phyloP scores from a whole-genome alignment of 2,113 vertebrate species.

The Hemichromis elongatus region DNA sequence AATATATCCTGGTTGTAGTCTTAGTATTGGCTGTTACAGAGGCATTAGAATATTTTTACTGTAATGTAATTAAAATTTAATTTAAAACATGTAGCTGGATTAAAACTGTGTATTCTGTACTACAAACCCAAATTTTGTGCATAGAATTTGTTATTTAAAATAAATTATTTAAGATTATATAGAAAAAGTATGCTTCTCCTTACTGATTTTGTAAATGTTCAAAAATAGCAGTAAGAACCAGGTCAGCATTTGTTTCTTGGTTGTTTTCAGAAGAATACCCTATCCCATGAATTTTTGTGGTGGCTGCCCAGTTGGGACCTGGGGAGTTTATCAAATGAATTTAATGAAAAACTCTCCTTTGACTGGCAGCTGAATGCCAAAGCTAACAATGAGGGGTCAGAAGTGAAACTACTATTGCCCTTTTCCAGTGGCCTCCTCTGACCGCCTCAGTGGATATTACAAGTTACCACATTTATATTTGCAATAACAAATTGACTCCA shows the following conservation, averaged over 20 bases:
- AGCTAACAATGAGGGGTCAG: constrained; percentile 75
- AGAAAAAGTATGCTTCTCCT: neutral
- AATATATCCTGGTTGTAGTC: neutral
- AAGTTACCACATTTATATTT: constrained; percentile 80
- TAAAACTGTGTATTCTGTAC: neutral
- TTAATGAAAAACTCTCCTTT: constrained; percentile 81
- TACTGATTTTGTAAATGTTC: neutral
- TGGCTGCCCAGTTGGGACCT: constrained; percentile 57
- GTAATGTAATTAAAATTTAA: neutral
- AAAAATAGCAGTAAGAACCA: constrained; percentile 27
- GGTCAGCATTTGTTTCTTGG: constrained; percentile 3
- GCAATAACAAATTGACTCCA: constrained; percentile 82
- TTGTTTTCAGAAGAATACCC: constrained; percentile 42
- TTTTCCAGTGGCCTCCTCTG: constrained; percentile 74
- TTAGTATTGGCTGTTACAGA: neutral
- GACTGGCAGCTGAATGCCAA: constrained; percentile 83
- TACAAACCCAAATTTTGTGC: neutral
- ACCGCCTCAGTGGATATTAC: constrained; percentile 75
- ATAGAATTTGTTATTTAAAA: neutral
- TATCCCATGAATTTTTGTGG: constrained; percentile 51
- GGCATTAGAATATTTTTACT: neutral
- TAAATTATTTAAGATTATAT: neutral
- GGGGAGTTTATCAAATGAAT: constrained; percentile 68
- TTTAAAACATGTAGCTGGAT: neutral
- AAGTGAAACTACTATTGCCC: constrained; percentile 77